A percentile compares a stretch with the other conserved stretches of the same genome.
Evolutionary conservation across 2,797 vertebrate species (phyloP).

Genomic region (Cossypha caffra): DNA sequence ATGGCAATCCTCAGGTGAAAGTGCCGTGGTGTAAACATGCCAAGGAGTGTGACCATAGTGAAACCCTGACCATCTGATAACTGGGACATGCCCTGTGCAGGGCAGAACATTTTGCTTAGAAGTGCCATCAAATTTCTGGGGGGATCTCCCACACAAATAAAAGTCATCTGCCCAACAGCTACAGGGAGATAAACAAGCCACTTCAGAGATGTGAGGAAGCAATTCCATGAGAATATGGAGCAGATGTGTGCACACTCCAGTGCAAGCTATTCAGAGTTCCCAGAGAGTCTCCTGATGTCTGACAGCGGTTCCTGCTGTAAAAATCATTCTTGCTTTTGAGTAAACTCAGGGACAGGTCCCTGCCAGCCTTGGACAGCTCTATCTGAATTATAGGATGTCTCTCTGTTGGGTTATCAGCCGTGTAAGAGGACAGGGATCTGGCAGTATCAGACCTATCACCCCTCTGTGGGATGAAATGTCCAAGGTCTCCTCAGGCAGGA

Average conservation of each 20-base stretch:
- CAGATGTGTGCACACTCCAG: background rate
- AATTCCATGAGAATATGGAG: accelerated
- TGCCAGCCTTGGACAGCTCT: background rate
- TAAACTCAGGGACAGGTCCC: background rate
- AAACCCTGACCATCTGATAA: slow-evolving; percentile 23
- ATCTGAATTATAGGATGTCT: accelerated
- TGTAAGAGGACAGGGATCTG: background rate
- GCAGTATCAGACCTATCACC: background rate
- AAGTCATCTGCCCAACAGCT: background rate
- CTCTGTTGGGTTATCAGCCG: background rate
- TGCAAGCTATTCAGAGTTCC: background rate
- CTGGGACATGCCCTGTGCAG: background rate
- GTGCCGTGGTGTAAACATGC: background rate
- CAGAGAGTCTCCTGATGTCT: background rate
- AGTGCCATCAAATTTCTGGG: background rate
- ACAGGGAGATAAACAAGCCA: slow-evolving; percentile 8
- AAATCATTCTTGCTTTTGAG: background rate
- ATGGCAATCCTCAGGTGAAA: background rate
- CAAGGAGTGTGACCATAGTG: background rate
- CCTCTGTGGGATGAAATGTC: background rate
- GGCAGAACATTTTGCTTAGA: background rate
- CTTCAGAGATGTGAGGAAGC: slow-evolving; percentile 1
- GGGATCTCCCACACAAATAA: background rate
- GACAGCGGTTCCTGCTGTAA: background rate
- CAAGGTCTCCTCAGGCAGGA: background rate